Evolutionary conservation across 2,888 invertebrate genomes (phyloP), one percentile per base, ranked within the genome.

Genomic region (Athalia circularis): DNA sequence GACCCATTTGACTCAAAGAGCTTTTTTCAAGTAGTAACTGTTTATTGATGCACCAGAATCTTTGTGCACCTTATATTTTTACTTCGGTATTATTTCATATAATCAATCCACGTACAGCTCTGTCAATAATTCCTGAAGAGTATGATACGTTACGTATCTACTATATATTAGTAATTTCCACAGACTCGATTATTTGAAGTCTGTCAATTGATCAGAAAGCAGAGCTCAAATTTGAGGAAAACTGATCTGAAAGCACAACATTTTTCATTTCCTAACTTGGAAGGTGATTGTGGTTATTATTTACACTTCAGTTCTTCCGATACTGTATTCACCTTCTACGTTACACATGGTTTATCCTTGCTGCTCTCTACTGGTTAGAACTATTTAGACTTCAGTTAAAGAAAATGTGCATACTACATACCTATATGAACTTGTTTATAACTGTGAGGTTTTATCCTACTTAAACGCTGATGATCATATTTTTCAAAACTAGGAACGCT

Each of bases 91-190:
- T 72, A 57, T n/a, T 47, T 59, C 9, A 59, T 72, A 45, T 59
- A 9, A n/a, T 7, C n/a, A 11, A 11, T 70, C 72, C 59, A 72
- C 59, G 70, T 57, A 70, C 70, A 70, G 57, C 70, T 57, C n/a
- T 70, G 67, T 29, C 52, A 52, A 67, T 67, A 13, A 13, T 15
- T 64, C 8, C 15, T 15, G 7, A 64, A 7, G 7, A 13, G 45
- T n/a, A 47, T 65, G 47, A 65, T 67, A 52, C 29, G 52, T 68
- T 68, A 54, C n/a, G 54, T 54, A 15, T 68, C 9, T 52, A 11
- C 65, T 67, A 67, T 50, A 48, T 67, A 52, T 15, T 50, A 29
- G 48, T 52, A 11, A 6, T 13, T 67, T 45, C 43, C 4, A 59
- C 52, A 8, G 3, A 59, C n/a, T 59, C 13, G 13, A 45, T 6